Base-by-base conservation (phyloP, 2,888 invertebrate species). In the Philonicus albiceps region DNA sequence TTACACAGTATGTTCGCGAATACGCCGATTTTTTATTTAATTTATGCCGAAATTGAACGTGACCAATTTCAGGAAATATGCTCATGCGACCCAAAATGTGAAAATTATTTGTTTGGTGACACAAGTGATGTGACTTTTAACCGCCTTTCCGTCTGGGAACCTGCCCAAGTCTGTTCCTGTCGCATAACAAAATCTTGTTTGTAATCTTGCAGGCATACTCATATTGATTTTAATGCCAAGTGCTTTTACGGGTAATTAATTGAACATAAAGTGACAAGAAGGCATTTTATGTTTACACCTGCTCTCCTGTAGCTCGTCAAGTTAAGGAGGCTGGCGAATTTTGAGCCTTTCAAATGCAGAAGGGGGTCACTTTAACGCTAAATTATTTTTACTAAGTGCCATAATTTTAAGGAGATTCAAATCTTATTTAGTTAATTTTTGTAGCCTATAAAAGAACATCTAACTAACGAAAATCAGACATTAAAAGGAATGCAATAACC, bases 1-100 rank as follows among this genome's bases (percentile, higher is more conserved):
- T 81, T 86, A 49, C 74, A 73, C 74, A 73, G 78, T 83, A 86
- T 40, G 43, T 34, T 13, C 80, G 31, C 30, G 80, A n/a, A 72
- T 84, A 27, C 27, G 73, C 64, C 76, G 76, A n/a, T 31, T 53
- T 22, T 30, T 53, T 30, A 80, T 80, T 80, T 80, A 80, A 80
- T 80, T 53, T 53, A 80, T 80, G 43, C 53, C 80, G 5, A 80
- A 80, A 43, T 6, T 49, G 43, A 78, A 80, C 49, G 49, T 80
- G 49, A 80, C 16, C 80, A 80, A 49, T 30, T 30, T 8, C 16
- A 43, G 40, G 22, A 37, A 40, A 76, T 37, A 34, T 19, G 64
- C 74, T 74, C 31, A 74, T 74, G 74, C 16, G 34, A 19, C 22
- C 64, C 64, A 27, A 64, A 64, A 64, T 64, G 7, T 3, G 64